Conservation (phyloP, 2,888 invertebrate genomes). For the Allacma fusca region DNA sequence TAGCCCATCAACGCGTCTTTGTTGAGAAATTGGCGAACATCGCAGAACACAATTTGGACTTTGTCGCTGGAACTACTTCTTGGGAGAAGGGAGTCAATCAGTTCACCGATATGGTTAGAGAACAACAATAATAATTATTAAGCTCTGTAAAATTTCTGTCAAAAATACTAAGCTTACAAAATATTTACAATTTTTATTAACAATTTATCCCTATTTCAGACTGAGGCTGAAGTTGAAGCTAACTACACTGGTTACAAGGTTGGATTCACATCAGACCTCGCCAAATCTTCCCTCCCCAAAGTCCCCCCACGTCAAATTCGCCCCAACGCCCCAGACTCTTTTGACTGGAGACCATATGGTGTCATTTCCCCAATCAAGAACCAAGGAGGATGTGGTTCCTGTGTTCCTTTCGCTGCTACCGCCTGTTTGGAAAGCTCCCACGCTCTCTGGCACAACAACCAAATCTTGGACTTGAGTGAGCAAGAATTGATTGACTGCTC, state of each 20-base stretch:
- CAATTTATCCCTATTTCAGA: slow-evolving; percentile 15
- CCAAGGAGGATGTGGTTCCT: slow-evolving; percentile 19
- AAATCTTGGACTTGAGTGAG: slow-evolving; percentile 18
- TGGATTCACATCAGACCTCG: not conserved
- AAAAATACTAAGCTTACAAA: too few relatives aligned
- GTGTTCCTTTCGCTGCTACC: slow-evolving; percentile 24
- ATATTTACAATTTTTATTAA: too few relatives aligned
- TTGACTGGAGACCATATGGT: slow-evolving; percentile 6
- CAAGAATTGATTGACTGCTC: slow-evolving; percentile 28
- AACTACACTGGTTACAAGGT: slow-evolving; percentile 11
- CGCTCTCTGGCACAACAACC: slow-evolving; percentile 21
- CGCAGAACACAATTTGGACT: slow-evolving; percentile 24
- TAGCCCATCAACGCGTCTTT: slow-evolving; percentile 21
- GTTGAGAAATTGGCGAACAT: not conserved
- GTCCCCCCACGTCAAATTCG: not conserved
- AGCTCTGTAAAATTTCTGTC: too few relatives aligned
- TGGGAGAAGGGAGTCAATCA: slow-evolving; percentile 27
- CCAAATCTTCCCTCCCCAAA: not conserved
- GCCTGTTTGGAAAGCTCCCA: slow-evolving; percentile 23
- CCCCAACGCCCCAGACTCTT: not conserved
- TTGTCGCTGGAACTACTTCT: not conserved
- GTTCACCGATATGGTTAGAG: slow-evolving; percentile 37
- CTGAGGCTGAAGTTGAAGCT: slow-evolving; percentile 18
- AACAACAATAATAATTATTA: too few relatives aligned
- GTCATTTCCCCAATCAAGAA: not conserved